phyloP scores from a whole-genome alignment of 2,797 vertebrate species.

The Paguma larvata region DNA sequence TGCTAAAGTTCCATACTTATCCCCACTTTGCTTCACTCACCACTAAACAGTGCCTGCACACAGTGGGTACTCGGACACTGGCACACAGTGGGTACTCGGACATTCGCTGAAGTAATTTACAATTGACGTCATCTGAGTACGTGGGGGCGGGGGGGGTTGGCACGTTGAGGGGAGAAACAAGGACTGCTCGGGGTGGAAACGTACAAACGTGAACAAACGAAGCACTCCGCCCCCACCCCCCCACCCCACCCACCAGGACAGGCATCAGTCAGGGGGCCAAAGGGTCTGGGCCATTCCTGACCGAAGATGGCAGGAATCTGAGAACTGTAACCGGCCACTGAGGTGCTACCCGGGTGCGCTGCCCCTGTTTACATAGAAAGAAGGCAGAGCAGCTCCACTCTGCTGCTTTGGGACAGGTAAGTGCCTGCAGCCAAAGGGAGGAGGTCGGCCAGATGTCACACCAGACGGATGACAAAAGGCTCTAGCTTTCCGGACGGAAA shows the following conservation, averaged over 20 bases:
- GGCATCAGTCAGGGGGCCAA: fast-evolving
- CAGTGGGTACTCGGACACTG: background rate
- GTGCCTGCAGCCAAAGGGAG: background rate
- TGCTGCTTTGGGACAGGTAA: background rate
- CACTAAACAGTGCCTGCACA: background rate
- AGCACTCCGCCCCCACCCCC: background rate
- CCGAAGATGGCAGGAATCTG: background rate
- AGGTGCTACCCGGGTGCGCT: background rate
- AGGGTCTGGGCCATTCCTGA: background rate
- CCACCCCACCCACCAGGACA: too few relatives aligned
- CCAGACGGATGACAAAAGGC: background rate
- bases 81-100: background rate
- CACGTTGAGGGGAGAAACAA: background rate
- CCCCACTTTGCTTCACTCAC: conserved; percentile 11
- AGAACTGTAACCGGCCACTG: background rate
- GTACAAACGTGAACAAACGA: background rate
- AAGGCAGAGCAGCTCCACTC: background rate
- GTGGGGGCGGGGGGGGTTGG: too few relatives aligned
- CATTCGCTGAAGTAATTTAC: background rate
- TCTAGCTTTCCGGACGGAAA: background rate
- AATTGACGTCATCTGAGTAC: background rate
- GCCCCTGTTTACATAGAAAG: background rate
- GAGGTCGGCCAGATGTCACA: background rate
- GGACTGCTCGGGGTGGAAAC: background rate
- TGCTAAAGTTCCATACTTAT: background rate